A percentile compares a stretch with the other conserved stretches of the same genome.
These are phyloP conservation scores for Mobula birostris DNA, from an alignment of 2,113 vertebrate genomes.

Conservation along the genomic window DNA sequence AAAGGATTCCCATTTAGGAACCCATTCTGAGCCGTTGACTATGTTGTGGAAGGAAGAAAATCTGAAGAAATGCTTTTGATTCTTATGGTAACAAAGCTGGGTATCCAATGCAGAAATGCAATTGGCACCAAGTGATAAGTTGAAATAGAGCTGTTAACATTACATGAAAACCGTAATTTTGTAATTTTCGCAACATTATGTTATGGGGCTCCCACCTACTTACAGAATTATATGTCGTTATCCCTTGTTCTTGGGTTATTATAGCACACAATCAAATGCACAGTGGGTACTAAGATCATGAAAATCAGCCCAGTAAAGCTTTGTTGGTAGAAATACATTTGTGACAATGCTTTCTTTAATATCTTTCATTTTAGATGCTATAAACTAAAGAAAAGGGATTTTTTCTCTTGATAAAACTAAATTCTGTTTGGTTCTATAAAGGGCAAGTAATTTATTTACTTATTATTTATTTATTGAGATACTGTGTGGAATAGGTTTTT, in stretches of 20 bases:
- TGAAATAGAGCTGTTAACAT: neutral
- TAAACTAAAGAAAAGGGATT: neutral
- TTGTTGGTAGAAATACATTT: neutral
- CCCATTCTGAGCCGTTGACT: neutral
- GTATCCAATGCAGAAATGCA: neutral
- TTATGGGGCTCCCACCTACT: neutral
- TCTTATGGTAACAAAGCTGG: neutral
- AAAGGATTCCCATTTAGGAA: neutral
- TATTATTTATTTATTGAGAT: too few species aligned
- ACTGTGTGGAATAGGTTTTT: too few species aligned
- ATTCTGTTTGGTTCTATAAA: neutral
- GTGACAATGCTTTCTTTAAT: neutral
- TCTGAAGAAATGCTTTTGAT: neutral
- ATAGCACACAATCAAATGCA: neutral
- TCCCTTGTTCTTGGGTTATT: neutral
- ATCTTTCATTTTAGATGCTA: neutral
- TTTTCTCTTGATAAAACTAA: neutral
- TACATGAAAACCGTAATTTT: neutral
- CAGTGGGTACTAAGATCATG: neutral
- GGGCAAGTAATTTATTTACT: neutral
- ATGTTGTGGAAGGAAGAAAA: neutral
- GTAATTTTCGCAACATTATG: neutral
- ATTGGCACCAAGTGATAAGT: neutral
- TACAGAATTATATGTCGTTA: neutral
- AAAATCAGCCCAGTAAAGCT: neutral